A percentile compares a stretch with the other conserved stretches of the same genome.
phyloP scores from a whole-genome alignment of 2,888 invertebrate genomes.

The Deilephila elpenor region DNA sequence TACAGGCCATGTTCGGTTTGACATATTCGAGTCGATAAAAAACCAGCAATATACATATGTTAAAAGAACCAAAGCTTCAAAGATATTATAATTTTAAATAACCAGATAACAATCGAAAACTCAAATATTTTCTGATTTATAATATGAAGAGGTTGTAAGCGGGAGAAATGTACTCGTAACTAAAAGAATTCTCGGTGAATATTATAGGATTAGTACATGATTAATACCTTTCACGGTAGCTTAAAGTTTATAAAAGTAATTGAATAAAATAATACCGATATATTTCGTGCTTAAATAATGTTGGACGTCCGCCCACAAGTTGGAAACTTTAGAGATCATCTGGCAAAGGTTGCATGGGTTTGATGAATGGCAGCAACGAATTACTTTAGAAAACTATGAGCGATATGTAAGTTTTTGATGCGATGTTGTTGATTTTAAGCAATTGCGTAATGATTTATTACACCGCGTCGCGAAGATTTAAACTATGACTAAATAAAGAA shows the following conservation, averaged over 20 bases:
- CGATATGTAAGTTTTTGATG: too few species aligned
- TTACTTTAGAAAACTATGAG: too few species aligned
- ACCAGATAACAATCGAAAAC: conserved; percentile 1
- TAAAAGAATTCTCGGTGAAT: conserved; percentile 10
- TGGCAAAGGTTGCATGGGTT: too few species aligned
- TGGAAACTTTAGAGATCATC: too few species aligned
- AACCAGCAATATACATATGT: too few species aligned
- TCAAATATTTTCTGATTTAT: conserved; percentile 21
- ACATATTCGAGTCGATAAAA: too few species aligned
- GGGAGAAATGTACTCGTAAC: conserved; percentile 12
- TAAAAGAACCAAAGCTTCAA: background rate
- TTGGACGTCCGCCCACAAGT: background rate
- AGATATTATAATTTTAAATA: background rate
- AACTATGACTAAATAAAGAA: too few species aligned
- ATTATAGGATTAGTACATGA: conserved; percentile 6
- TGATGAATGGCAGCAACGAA: too few species aligned
- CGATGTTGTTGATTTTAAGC: too few species aligned
- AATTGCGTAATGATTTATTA: too few species aligned
- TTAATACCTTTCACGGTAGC: conserved; percentile 19
- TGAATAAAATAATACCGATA: background rate
- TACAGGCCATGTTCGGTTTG: too few species aligned
- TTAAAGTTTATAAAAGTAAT: conserved; percentile 1
- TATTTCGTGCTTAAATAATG: background rate
- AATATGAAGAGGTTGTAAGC: conserved; percentile 11
- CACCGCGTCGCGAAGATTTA: too few species aligned